phyloP scores from a whole-genome alignment of 2,888 invertebrate species.

The Netelia melanura region DNA sequence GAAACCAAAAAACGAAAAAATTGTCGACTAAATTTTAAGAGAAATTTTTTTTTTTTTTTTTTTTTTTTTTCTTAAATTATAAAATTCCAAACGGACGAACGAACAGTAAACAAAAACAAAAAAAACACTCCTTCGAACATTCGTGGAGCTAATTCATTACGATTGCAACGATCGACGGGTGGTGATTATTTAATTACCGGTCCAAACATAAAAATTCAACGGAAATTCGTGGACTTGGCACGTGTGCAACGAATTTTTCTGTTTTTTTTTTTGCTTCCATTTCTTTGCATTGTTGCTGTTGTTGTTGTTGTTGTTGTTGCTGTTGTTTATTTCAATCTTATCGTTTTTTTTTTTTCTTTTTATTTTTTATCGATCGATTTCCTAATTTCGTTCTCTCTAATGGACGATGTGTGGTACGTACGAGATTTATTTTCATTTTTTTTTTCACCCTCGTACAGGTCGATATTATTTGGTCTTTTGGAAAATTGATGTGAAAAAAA shows the following conservation, averaged over 20 bases:
- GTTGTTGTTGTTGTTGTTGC: too few species aligned
- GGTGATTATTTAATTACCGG: conserved; percentile 67
- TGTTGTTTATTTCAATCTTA: too few species aligned
- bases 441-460: neutral
- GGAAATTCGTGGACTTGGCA: conserved; percentile 17
- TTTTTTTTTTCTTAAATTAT: too few species aligned
- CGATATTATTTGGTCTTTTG: neutral
- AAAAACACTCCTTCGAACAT: conserved; percentile 59
- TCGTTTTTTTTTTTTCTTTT: neutral
- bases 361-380: neutral
- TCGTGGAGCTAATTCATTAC: conserved; percentile 63
- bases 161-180: conserved; percentile 70
- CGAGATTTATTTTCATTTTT: neutral
- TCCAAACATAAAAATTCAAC: conserved; percentile 63
- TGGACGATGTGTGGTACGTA: neutral
- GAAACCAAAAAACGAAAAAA: neutral
- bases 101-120: neutral
- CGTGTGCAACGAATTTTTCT: conserved; percentile 10
- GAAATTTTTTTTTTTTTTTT: too few species aligned
- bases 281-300: neutral
- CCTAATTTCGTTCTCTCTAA: neutral
- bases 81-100: conserved; percentile 14
- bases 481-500: neutral
- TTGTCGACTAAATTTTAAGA: neutral
- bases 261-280: neutral